Evolutionary conservation across 2,113 vertebrate genomes (phyloP), one percentile per base, ranked within the genome.

Genomic region (Laticauda laticaudata): DNA sequence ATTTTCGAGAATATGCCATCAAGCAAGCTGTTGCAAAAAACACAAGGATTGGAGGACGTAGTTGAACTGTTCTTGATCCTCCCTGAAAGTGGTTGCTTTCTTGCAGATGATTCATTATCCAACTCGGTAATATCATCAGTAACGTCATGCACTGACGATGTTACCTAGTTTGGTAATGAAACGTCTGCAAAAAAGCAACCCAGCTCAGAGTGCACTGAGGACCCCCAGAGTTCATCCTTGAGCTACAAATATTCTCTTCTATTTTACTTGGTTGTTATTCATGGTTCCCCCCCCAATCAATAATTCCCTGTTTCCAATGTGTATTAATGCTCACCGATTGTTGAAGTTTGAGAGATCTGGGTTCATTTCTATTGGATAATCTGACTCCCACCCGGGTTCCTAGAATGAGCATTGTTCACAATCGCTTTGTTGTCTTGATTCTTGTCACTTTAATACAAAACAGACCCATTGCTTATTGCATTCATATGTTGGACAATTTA

Each of bases 361-460:
- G 69, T 20, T 18, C 15, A 54, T 88, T 45, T 34, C 9, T 34
- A n/a, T 4, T 29, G 12, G 20, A 26, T 4, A 23, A 18, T 55
- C 18, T 20, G 14, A 14, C 34, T 45, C 4, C 61, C 14, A 3
- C 6, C n/a, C 34, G 12, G 24, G 24, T 69, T 48, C n/a, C 86
- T 89, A 29, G 53, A 55, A 7, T 21, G 1, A 23, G 4, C 4
- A 53, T 24, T 12, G 43, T n/a, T n/a, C 51, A 20, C 5, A 48
- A 61, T 54, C 4, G n/a, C 2, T 23, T 54, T 57, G 45, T 29
- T 14, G 54, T 7, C 59, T 26, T 64, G 29, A 26, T 56, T 56
- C 48, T 56, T 51, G 55, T 29, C 86, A 81, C 6, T 64, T 93
- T 90, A 92, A 89, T 90, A 29, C 5, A 51, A 86, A 90, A 92